A percentile compares a stretch with the other conserved stretches of the same genome.
phyloP scores from a whole-genome alignment of 2,797 vertebrate species.

The Enteromius fasciolatus region DNA sequence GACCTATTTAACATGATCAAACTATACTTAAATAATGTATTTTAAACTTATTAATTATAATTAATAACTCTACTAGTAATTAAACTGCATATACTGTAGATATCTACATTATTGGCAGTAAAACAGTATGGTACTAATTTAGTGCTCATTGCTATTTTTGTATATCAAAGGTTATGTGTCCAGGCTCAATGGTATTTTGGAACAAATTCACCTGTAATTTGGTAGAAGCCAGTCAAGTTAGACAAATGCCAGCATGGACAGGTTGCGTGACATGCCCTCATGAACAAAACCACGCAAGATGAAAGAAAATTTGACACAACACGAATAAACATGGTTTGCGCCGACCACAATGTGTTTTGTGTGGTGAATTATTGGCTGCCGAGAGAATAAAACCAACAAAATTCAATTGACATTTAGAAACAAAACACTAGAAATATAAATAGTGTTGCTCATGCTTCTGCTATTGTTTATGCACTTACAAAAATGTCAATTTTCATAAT shows the following conservation, averaged over 20 bases:
- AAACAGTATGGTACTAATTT: neutral
- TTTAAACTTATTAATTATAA: too few relatives aligned
- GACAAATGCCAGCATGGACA: constrained; percentile 17
- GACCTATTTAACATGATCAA: neutral
- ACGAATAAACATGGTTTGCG: constrained; percentile 18
- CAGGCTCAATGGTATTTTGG: neutral
- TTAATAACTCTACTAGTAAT: neutral
- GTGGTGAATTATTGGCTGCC: constrained; percentile 23
- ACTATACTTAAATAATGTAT: too few relatives aligned
- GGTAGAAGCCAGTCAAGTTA: neutral
- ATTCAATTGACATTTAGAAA: constrained; percentile 30
- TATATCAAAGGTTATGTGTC: neutral
- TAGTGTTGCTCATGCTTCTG: constrained; percentile 28
- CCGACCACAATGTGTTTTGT: constrained; percentile 10
- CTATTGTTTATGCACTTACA: constrained; percentile 27
- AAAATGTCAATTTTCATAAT: constrained; percentile 32
- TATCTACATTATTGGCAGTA: neutral
- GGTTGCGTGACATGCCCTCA: constrained; percentile 26
- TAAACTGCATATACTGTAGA: neutral
- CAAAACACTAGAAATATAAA: constrained; percentile 34
- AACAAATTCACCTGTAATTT: constrained; percentile 5
- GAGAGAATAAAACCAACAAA: constrained; percentile 21
- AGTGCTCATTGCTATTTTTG: neutral
- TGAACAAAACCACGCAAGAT: constrained; percentile 21
- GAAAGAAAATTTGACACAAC: constrained; percentile 4